Base-by-base conservation (phyloP, 2,888 invertebrate species). In the Parnassius smintheus region DNA sequence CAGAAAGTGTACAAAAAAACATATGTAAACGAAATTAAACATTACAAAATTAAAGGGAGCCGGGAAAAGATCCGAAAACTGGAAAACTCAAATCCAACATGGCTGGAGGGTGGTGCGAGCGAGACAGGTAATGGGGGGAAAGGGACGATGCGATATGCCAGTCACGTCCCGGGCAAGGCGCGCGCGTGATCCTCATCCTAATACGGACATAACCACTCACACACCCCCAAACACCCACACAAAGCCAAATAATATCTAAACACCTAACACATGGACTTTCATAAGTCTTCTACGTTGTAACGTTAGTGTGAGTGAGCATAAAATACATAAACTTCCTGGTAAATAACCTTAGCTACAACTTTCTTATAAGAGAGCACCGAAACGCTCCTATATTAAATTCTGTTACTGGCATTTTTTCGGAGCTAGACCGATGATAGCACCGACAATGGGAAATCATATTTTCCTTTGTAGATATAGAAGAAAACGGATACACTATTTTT, bases 101-200 rank as follows among this genome's bases (percentile, higher is more conserved):
- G 90, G 90, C 88, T 83, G 86, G 76, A 82, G 82, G 79, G 79
- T 80, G 88, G 88, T 88, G 82, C 71, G 88, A 87, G 86, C 86
- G 76, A 78, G 83, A 82, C 75, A 76, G 83, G 80, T 78, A 67
- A 71, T 67, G 86, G 79, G 88, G 88, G 86, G 86, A 87, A 88
- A 87, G 83, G 88, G 89, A 87, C 84, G 86, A 83, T 87, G 83
- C 84, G 86, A 83, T 82, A 92, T 92, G 91, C 91, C 81, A 81
- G 91, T 92, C 92, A 92, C 92, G 92, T 91, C 78, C 75, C 83
- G 82, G 86, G 86, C 85, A 81, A 86, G 86, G 88, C 88, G 83
- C 86, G 89, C 86, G 87, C 91, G 91, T 90, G 89, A 85, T 85
- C 78, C 78, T 80, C 90, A 89, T 91, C 81, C 90, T 88, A 89